These are phyloP conservation scores for Rousettus madagascariensis DNA, from an alignment of 2,797 vertebrate species.

Conservation along the genomic window DNA sequence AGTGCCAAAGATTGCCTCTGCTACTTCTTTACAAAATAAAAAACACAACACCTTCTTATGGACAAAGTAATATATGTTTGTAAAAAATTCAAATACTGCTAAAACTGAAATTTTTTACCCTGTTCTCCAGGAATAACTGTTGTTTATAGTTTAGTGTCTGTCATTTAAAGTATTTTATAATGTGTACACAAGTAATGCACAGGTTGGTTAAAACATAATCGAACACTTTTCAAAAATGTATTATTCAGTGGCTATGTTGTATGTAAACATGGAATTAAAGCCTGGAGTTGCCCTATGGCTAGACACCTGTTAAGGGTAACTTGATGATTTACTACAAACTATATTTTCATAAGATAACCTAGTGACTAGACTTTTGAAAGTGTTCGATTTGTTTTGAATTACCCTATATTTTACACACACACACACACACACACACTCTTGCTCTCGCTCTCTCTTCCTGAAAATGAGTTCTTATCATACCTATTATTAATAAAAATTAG, in stretches of 20 bases:
- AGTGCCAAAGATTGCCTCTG: background rate
- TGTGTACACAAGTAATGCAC: constrained; percentile 10
- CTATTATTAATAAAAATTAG: background rate
- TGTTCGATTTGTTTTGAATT: background rate
- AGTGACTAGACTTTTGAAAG: background rate
- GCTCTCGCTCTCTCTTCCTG: background rate
- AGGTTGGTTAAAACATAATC: constrained; percentile 9
- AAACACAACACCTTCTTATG: constrained; percentile 3
- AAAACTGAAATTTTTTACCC: constrained; percentile 35
- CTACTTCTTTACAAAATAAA: constrained; percentile 38
- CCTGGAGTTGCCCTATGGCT: background rate
- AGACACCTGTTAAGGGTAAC: background rate
- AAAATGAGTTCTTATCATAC: constrained; percentile 12
- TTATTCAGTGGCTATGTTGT: background rate
- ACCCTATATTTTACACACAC: background rate
- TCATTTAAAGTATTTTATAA: constrained; percentile 46
- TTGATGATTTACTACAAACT: background rate
- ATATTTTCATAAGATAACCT: constrained; percentile 31
- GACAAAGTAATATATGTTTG: background rate
- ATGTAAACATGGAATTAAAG: constrained; percentile 7
- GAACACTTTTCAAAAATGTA: background rate
- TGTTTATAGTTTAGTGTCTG: constrained; percentile 38
- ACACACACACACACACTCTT: background rate
- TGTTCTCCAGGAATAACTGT: background rate
- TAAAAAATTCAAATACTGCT: constrained; percentile 8